Evolutionary conservation across 2,888 invertebrate genomes (phyloP).

Genomic region (Rambutsinella grinnellia): DNA sequence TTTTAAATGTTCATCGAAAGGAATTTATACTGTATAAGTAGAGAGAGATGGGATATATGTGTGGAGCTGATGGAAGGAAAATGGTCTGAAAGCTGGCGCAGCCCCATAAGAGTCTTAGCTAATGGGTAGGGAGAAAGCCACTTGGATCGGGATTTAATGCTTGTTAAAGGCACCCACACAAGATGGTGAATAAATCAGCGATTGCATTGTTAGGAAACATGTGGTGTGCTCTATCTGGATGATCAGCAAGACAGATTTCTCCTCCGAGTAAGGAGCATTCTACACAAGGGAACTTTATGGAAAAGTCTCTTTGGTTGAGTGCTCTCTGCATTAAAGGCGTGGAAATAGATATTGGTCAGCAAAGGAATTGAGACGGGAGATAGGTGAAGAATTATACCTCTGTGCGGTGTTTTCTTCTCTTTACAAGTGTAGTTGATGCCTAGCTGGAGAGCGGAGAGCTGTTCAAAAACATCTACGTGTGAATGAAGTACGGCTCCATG

Average conservation of each 20-base stretch:
- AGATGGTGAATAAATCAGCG: conserved; percentile 48
- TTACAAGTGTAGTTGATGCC: too few relatives aligned
- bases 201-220: conserved; percentile 45
- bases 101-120: too few relatives aligned
- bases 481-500: conserved; percentile 40
- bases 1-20: too few relatives aligned
- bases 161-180: conserved; percentile 1
- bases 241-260: conserved; percentile 30
- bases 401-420: not conserved
- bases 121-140: conserved; percentile 18
- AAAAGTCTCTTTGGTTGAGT: not conserved
- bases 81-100: too few relatives aligned
- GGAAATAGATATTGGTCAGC: not conserved
- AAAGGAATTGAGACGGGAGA: not conserved
- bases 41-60: not conserved
- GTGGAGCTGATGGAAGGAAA: not conserved
- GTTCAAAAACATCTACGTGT: not conserved
- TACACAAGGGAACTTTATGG: not conserved
- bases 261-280: not conserved
- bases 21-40: not conserved
- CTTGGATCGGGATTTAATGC: conserved; percentile 15
- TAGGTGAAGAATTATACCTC: too few relatives aligned
- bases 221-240: conserved; percentile 46
- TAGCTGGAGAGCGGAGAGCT: too few relatives aligned
- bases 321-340: not conserved